These are phyloP conservation scores for Eupelmus urozonus DNA, from an alignment of 2,888 invertebrate genomes.

Conservation along the genomic window DNA sequence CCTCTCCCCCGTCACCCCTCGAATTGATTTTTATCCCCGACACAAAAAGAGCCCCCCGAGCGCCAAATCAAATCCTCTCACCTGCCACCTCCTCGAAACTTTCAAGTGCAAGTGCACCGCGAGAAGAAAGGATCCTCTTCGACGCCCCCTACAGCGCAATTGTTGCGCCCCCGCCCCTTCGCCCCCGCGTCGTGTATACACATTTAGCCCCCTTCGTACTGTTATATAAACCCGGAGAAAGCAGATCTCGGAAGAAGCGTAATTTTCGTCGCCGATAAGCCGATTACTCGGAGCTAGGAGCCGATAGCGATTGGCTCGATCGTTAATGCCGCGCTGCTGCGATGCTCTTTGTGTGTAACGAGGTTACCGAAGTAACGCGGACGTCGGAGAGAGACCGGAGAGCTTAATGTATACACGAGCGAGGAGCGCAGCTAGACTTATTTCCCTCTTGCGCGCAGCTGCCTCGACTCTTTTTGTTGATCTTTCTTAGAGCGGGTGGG, in stretches of 20 bases:
- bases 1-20: no score
- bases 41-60: not conserved
- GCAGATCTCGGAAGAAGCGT: not conserved
- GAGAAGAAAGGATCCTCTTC: constrained; percentile 15
- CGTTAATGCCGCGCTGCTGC: no score
- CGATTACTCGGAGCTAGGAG: constrained; percentile 3
- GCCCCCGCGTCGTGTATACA: not conserved
- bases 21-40: not conserved
- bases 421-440: not conserved
- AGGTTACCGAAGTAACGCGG: not conserved
- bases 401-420: not conserved
- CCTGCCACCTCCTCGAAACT: not conserved
- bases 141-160: constrained; percentile 17
- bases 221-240: no score
- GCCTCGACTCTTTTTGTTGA: constrained; percentile 10
- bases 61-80: not conserved
- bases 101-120: constrained; percentile 40
- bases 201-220: no score
- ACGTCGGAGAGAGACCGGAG: not conserved
- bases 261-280: not conserved
- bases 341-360: not conserved
- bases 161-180: not conserved
- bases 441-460: not conserved
- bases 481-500: not conserved
- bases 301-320: not conserved